phyloP scores from a whole-genome alignment of 2,888 invertebrate species.

The Hoplodrina ambigua region DNA sequence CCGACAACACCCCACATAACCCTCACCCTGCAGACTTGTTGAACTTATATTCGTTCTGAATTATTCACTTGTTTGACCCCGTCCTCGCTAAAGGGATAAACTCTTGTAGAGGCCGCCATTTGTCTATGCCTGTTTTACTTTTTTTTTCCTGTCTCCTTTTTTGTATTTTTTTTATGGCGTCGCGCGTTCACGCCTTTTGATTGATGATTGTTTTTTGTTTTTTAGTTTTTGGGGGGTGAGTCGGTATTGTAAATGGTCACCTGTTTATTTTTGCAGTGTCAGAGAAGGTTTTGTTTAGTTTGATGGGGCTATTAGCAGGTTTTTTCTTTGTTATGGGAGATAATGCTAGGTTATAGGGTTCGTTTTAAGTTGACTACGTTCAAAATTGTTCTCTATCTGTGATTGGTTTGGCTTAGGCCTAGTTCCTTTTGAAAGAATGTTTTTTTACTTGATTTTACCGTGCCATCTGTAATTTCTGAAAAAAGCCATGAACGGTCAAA shows the following conservation, averaged over 20 bases:
- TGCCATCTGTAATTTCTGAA: too few relatives aligned
- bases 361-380: too few relatives aligned
- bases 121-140: conserved; percentile 45
- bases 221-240: neutral
- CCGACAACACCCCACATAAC: conserved; percentile 28
- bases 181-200: conserved; percentile 23
- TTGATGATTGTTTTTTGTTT: conserved; percentile 37
- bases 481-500: too few relatives aligned
- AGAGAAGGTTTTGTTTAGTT: conserved; percentile 3
- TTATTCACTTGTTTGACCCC: conserved; percentile 64
- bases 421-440: too few relatives aligned
- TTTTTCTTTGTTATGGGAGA: neutral
- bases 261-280: neutral
- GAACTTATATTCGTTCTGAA: conserved; percentile 61
- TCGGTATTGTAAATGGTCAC: conserved; percentile 5
- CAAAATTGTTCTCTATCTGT: too few relatives aligned
- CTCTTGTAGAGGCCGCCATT: conserved; percentile 43
- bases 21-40: conserved; percentile 60
- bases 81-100: conserved; percentile 50
- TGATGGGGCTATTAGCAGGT: neutral
- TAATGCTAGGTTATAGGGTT: too few relatives aligned
- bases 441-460: too few relatives aligned
- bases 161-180: conserved; percentile 20
- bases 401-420: too few relatives aligned
- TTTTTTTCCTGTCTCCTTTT: conserved; percentile 1